Evolutionary conservation across 2,113 vertebrate genomes (phyloP), one percentile per base, ranked within the genome.

Genomic region (Rhinogobius similis): DNA sequence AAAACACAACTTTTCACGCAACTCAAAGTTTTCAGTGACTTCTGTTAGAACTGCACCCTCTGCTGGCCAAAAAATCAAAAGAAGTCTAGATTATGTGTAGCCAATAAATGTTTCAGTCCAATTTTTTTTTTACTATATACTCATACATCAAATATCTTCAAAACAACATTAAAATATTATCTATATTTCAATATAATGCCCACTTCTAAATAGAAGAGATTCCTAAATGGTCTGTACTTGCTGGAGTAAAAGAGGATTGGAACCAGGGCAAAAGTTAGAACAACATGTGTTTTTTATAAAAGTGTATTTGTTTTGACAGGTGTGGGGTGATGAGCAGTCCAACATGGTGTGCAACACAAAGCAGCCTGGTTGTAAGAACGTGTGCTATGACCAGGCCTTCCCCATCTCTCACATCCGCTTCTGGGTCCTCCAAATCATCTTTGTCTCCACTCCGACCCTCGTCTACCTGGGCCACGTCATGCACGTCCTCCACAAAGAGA

Each of bases 381-480:
- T 98, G 20, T 98, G 97, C 93, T 98, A 98, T 18, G 97, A 98
- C 84, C 89, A 94, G 8, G 95, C 95, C 81, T 99, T 99, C 87
- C 97, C 97, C 2, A 98, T 99, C 86, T 99, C 97, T 6, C 97
- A 98, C 88, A 93, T 96, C 41, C 96, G 97, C 72, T 98, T 98
- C 94, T 99, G 97, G 97, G 95, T 96, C 53, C 93, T 98, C 44
- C 97, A 99, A 86, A 98, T 98, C 70, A 96, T 98, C 90, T 96
- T 96, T 2, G 93, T 98, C 56, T 96, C 97, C 6, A 94, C 95
- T 0, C 97, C 97, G 0, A 95, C 95, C 0, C 95, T 99, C 62
- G 89, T 98, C 87, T 99, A 98, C 87, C 92, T 98, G 58, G 97
- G 94, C 14, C 96, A 98, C 1, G 96, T 96, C 75, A 79, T 98